Base-by-base conservation (phyloP, 2,113 vertebrate genomes). In the Sebastes fasciatus region DNA sequence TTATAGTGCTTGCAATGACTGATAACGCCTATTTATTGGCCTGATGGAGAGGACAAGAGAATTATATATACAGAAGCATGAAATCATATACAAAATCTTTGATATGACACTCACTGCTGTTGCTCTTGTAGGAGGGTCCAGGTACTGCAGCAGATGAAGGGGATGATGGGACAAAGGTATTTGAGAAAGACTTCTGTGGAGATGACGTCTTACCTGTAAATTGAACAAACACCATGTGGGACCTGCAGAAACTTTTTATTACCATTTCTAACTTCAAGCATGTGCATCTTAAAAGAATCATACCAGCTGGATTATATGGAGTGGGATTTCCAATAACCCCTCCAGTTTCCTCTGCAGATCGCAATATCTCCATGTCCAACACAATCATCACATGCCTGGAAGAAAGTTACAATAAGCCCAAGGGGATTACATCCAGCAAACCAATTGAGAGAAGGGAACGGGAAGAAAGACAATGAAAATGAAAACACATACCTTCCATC, bases 271-370 rank as follows among this genome's bases (percentile, higher is more conserved):
- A 10, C 6, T 68, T 43, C 17, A 74, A 54, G 9, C 51, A 55
- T 55, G 67, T 9, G 23, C 43, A 51, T 42, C 80, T 67, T 62
- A 66, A 75, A 75, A 52, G 2, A 69, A 51, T 1, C 17, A n/a
- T 96, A 97, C 97, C 95, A 89, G 96, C 95, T 71, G 85, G 83
- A 74, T 69, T 71, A 23, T 95, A 97, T 0, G 92, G 94, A 77
- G 90, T 88, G 6, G 97, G 97, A 86, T 96, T 96, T 80, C 97
- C 97, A 86, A 98, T 97, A 91, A 91, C 93, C n/a, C 93, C 85
- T 77, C 90, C 94, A 63, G 94, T 92, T 49, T 91, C 89, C 72
- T 95, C 95, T 10, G 96, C 96, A 10, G 95, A 94, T 69, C 96
- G 94, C 86, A 98, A 81, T 76, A 98, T 92, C 2, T 94, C 89